These are phyloP conservation scores for Psettodes erumei DNA, from an alignment of 2,113 vertebrate genomes.

Conservation along the genomic window DNA sequence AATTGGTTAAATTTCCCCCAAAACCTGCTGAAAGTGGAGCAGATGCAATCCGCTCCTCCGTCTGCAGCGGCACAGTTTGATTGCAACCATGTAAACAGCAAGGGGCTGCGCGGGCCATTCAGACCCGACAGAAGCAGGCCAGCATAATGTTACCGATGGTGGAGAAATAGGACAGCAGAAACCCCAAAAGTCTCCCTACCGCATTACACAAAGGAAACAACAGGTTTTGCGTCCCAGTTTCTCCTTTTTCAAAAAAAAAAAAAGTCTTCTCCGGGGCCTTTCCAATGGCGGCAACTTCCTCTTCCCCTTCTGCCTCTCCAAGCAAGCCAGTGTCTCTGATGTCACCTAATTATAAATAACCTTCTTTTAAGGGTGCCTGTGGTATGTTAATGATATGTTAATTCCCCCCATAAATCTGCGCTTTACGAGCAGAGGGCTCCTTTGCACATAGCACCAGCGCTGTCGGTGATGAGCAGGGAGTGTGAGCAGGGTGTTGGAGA, in stretches of 20 bases:
- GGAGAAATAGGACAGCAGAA: conserved; percentile 69
- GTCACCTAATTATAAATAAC: conserved; percentile 83
- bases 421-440: conserved; percentile 71
- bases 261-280: conserved; percentile 57
- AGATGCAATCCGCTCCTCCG: conserved; percentile 12
- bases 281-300: conserved; percentile 55
- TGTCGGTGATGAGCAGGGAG: conserved; percentile 47
- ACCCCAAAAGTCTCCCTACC: conserved; percentile 55
- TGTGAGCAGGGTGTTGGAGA: conserved; percentile 26
- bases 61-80: not conserved
- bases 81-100: conserved; percentile 45
- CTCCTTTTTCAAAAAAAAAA: conserved; percentile 40
- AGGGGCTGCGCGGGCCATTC: conserved; percentile 27
- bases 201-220: conserved; percentile 65
- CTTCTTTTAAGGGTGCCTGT: conserved; percentile 76
- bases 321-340: conserved; percentile 71
- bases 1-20: not conserved
- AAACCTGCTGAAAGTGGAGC: conserved; percentile 41
- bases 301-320: conserved; percentile 38
- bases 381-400: conserved; percentile 83
- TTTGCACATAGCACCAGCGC: conserved; percentile 47
- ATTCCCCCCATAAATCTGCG: conserved; percentile 78
- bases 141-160: conserved; percentile 53
- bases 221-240: conserved; percentile 75
- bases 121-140: conserved; percentile 68